Evolutionary conservation across 2,888 invertebrate genomes (phyloP), one percentile per base, ranked within the genome.

Genomic region (Cerastoderma edule): DNA sequence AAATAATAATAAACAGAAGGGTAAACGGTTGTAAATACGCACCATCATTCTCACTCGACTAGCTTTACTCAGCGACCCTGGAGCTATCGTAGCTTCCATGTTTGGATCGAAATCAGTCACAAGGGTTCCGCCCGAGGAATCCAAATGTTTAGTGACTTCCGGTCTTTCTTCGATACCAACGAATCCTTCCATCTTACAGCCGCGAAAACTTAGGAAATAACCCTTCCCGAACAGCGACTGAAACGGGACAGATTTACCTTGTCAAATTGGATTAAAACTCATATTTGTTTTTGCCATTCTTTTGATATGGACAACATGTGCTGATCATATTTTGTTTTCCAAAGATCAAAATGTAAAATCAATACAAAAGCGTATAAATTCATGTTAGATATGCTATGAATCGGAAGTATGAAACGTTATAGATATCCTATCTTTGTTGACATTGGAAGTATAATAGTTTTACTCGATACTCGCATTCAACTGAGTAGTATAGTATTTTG

Each of bases 121-220:
- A 13, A 82, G 54, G 19, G 27, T 54, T 0, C 79, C 82, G 1
- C 82, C 82, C 6, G 67, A 46, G 5, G 70, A 69, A 19, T 77
- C 79, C n/a, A 82, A 70, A 10, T 79, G 35, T 46, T 72, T 74
- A 5, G 68, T 28, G 0, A 72, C 72, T 57, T 77, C 53, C 24
- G 82, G 82, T 5, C 76, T 68, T 56, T 79, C 78, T 57, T 82
- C 82, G 39, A 82, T 75, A 10, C 79, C 82, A 66, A 79, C 77
- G 60, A 82, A 82, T 16, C 74, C 82, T 28, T 82, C 82, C 67
- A 82, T 67, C 22, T 48, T 46, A 67, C 79, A 79, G n/a, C 79
- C 82, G 24, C 46, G 53, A 66, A 82, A 82, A 16, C 75, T 63
- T 0, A 82, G 72, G 60, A 82, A 82, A 32, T 67, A 44, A 8